These are phyloP conservation scores for Anarsia innoxiella DNA, from an alignment of 2,888 invertebrate genomes.

Conservation along the genomic window DNA sequence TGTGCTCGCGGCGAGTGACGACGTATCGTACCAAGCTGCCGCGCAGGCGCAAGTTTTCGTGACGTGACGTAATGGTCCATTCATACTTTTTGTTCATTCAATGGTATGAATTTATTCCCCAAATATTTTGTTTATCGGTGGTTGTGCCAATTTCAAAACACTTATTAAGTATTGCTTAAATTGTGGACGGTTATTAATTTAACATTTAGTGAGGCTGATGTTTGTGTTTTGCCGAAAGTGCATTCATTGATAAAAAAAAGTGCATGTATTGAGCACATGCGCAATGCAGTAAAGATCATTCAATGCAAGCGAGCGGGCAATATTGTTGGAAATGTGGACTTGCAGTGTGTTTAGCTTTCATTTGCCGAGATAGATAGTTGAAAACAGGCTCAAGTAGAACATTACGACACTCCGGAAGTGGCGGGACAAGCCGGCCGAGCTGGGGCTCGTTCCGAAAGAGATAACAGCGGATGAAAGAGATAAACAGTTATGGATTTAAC, in stretches of 20 bases:
- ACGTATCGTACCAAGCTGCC: constrained; percentile 32
- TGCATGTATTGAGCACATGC: constrained; percentile 64
- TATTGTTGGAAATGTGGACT: constrained; percentile 37
- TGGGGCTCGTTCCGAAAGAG: constrained; percentile 71
- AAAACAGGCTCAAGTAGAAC: constrained; percentile 65
- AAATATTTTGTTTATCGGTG: constrained; percentile 50
- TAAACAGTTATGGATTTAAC: constrained; percentile 88
- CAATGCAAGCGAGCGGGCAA: too few species aligned
- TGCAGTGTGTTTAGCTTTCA: constrained; percentile 36
- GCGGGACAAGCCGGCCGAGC: constrained; percentile 68
- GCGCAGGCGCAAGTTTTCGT: constrained; percentile 63
- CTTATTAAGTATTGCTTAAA: constrained; percentile 1
- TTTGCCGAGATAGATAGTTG: constrained; percentile 32
- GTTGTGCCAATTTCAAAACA: constrained; percentile 26
- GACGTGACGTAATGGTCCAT: constrained; percentile 73
- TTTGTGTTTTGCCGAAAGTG: constrained; percentile 39
- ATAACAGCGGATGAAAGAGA: constrained; percentile 76
- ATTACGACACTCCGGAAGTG: constrained; percentile 76
- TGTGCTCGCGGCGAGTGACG: constrained; percentile 13
- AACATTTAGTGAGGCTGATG: constrained; percentile 17
- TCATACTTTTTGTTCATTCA: constrained; percentile 73
- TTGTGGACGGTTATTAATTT: constrained; percentile 4
- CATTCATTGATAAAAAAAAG: constrained; percentile 62
- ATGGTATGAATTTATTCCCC: constrained; percentile 42
- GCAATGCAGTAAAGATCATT: constrained; percentile 48